Conservation (phyloP, 2,113 vertebrate genomes). For the Ciconia boyciana region DNA sequence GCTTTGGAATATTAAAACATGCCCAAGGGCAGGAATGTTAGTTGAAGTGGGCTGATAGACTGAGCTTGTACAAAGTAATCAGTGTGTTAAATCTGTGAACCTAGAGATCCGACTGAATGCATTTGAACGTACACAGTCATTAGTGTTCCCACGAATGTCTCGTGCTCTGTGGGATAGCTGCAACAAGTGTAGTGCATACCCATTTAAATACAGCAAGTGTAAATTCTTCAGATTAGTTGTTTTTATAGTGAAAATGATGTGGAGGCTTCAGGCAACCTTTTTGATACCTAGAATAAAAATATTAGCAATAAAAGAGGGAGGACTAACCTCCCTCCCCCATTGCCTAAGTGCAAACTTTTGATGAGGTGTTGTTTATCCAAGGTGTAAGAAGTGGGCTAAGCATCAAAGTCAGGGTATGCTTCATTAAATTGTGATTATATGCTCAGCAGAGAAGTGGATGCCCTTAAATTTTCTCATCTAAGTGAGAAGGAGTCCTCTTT, state of each 20-base stretch:
- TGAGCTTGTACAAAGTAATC: neutral
- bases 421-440: neutral
- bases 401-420: neutral
- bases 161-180: neutral
- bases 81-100: neutral
- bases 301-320: neutral
- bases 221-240: neutral
- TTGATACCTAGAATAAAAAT: neutral
- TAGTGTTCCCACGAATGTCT: neutral
- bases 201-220: neutral
- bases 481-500: neutral
- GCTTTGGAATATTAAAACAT: neutral
- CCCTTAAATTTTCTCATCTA: neutral
- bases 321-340: neutral
- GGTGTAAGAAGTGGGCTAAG: neutral
- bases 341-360: neutral
- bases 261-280: neutral
- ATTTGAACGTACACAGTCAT: rapidly evolving
- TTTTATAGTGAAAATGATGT: neutral
- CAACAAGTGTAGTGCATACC: neutral
- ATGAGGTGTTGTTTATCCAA: neutral
- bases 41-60: neutral
- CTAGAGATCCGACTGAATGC: neutral
- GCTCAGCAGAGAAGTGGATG: neutral
- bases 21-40: neutral